Evolutionary conservation across 1,140 invertebrate species (phyloP), one percentile per base, ranked within the genome.

Genomic region (Heliconius hewitsoni): DNA sequence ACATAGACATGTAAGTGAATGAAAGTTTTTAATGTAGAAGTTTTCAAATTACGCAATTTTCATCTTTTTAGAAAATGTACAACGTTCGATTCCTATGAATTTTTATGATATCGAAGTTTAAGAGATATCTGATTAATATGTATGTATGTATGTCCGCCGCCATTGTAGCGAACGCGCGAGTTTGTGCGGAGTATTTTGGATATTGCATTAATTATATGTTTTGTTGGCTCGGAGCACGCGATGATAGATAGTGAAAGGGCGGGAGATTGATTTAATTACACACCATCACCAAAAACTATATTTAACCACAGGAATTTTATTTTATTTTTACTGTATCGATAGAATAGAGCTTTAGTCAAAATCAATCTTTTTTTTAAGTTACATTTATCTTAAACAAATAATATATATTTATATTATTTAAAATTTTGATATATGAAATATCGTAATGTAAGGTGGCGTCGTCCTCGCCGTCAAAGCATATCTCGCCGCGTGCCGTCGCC

Each of bases 401-500:
- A 16, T 60, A 27, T 60, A 27, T 30, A 13, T 3, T 19, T 19
- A 3, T 23, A n/a, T 60, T 60, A 11, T 60, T 9, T 27, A 23
- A 60, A 23, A 27, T 27, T 16, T 46, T 46, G 13, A 46, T 46
- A 46, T 16, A 46, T 46, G 0, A 13, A 46, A 46, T 16, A 46
- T 46, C 42, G 42, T 46, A 46, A 13, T 42, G 42, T 46, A 3
- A 42, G 34, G 23, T 73, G 30, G 27, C 46, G 76, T 71, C 23
- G 37, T 71, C 76, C 76, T 85, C 76, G 82, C 82, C 81, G 81
- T 74, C 82, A 73, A 82, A 86, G 86, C 90, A 90, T 89, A 91
- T 90, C 89, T 87, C 84, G 86, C 87, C 87, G 87, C 87, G 89
- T 84, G 90, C 86, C 87, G 88, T 90, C 90, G 91, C 91, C 90